Evolutionary conservation across 2,888 invertebrate genomes (phyloP).

Genomic region (Biston betularia): DNA sequence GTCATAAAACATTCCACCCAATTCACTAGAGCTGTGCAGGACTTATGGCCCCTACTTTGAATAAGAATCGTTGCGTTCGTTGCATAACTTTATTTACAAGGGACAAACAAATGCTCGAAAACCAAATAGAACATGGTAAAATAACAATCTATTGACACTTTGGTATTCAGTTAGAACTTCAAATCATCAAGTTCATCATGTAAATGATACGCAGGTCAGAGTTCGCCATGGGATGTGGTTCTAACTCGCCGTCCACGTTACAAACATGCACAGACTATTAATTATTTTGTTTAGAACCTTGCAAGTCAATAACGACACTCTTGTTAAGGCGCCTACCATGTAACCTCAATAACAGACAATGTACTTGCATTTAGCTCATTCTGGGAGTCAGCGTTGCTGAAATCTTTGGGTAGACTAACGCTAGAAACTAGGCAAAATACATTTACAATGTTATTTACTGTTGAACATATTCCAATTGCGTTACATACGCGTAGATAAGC

Average conservation of each 20-base stretch:
- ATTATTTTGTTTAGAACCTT: constrained; percentile 20
- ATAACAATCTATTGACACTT: no score
- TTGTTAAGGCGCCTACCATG: constrained; percentile 8
- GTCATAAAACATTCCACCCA: no score
- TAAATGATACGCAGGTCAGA: constrained; percentile 33
- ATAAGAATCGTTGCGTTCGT: no score
- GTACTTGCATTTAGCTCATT: not conserved
- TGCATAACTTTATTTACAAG: no score
- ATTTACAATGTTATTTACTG: not conserved
- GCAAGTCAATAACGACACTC: constrained; percentile 20
- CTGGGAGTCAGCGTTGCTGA: not conserved
- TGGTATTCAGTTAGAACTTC: no score
- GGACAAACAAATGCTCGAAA: no score
- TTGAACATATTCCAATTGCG: not conserved
- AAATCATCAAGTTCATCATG: no score
- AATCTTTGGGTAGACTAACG: not conserved
- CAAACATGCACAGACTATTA: constrained; percentile 21
- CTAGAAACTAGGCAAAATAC: not conserved
- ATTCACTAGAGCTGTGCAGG: no score
- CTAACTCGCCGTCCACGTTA: constrained; percentile 17
- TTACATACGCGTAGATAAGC: constrained; percentile 1
- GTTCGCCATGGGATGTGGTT: constrained; percentile 24
- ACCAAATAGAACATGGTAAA: not conserved
- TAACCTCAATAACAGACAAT: constrained; percentile 18
- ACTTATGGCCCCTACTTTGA: no score